Percentiles rank a stretch among this genome's conserved stretches.
Conservation (phyloP, 1,140 invertebrate genomes). For the Brachionus rubens region DNA sequence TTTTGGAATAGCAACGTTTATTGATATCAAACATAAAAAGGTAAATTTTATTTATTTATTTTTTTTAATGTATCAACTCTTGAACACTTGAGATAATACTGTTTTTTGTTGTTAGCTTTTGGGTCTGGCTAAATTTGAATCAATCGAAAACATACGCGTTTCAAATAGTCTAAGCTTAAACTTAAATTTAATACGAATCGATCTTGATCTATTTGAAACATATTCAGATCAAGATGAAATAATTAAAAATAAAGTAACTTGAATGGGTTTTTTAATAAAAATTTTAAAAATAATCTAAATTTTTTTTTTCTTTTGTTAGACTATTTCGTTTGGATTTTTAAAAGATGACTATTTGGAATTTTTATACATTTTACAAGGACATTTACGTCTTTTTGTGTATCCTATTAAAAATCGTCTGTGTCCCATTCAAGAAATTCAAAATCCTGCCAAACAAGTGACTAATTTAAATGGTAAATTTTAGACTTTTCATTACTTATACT, state of each 20-base stretch:
- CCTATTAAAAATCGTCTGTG: constrained; percentile 1
- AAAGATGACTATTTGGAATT: constrained; percentile 30
- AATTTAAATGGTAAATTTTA: no score
- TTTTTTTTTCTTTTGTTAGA: not conserved
- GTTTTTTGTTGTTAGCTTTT: not conserved
- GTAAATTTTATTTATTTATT: not conserved
- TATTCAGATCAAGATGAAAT: not conserved
- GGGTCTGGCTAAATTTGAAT: constrained; percentile 26
- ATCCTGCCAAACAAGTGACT: no score
- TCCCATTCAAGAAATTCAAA: constrained; percentile 44
- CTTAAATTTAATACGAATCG: constrained; percentile 15
- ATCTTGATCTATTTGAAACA: constrained; percentile 35
- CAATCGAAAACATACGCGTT: constrained; percentile 37
- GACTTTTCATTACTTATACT: no score
- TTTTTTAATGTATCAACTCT: not conserved
- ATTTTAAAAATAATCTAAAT: not conserved
- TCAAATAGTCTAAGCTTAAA: constrained; percentile 9
- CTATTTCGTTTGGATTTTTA: constrained; percentile 6
- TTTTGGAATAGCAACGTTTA: constrained; percentile 35
- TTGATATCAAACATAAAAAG: constrained; percentile 12
- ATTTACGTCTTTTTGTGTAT: constrained; percentile 11
- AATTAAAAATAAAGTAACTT: not conserved
- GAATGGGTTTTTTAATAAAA: no score
- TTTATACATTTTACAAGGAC: constrained; percentile 39
- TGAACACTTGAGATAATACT: no score